These are phyloP conservation scores for Danio kyathit DNA, from an alignment of 2,797 vertebrate genomes.

Conservation along the genomic window DNA sequence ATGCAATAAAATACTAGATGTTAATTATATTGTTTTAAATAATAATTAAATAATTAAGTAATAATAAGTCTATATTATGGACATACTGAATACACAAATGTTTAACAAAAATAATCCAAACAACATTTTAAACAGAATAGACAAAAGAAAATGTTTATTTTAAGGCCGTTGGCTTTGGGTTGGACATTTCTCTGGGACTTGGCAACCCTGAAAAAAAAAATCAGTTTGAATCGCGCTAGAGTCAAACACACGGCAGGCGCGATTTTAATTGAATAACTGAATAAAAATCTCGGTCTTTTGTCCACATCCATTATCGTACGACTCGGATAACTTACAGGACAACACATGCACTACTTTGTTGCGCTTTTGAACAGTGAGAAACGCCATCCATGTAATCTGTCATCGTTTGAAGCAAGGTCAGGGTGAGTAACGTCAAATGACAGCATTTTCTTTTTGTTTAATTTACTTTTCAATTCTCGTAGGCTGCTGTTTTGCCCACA, in stretches of 20 bases:
- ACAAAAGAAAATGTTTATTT: no score
- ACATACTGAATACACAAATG: no score
- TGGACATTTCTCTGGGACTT: no score
- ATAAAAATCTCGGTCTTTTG: not conserved
- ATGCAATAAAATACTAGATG: no score
- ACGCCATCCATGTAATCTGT: no score
- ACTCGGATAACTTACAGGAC: no score
- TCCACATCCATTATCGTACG: not conserved
- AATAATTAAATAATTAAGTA: no score
- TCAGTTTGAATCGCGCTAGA: not conserved
- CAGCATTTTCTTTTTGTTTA: not conserved
- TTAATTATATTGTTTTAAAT: no score
- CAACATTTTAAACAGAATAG: no score
- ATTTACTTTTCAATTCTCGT: not conserved
- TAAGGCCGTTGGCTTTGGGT: no score
- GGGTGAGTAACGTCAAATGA: not conserved
- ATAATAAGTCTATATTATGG: no score
- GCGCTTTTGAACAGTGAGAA: not conserved
- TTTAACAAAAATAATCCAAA: no score
- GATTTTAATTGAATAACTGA: not conserved
- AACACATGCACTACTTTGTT: not conserved
- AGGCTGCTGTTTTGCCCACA: not conserved
- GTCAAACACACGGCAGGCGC: not conserved
- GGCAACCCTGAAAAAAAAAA: not conserved
- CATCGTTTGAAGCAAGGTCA: not conserved